Percentiles rank a stretch among this genome's conserved stretches.
phyloP scores from a whole-genome alignment of 2,888 invertebrate species.

The Napeogenes inachia region DNA sequence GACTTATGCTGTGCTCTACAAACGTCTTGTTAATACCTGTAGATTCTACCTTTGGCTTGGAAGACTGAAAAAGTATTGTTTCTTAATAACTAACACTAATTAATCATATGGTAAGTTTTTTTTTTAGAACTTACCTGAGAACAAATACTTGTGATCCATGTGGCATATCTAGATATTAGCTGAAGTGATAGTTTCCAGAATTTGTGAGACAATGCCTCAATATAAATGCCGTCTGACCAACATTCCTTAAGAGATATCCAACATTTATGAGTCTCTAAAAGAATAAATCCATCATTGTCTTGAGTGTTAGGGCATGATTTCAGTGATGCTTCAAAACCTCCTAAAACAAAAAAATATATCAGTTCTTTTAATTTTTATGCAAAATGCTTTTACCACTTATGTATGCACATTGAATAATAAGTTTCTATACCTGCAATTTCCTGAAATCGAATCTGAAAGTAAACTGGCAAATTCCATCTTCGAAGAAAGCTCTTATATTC shows the following conservation, averaged over 20 bases:
- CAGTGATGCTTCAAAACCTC: slow-evolving; percentile 61
- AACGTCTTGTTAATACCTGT: slow-evolving; percentile 54
- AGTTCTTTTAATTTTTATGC: no score
- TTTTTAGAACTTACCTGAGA: slow-evolving; percentile 50
- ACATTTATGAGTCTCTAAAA: slow-evolving; percentile 69
- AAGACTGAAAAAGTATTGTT: slow-evolving; percentile 44
- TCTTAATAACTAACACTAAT: no score
- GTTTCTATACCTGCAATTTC: slow-evolving; percentile 85
- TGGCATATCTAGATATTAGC: slow-evolving; percentile 86
- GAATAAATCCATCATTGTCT: slow-evolving; percentile 57
- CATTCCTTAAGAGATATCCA: slow-evolving; percentile 76
- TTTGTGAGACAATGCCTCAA: slow-evolving; percentile 86
- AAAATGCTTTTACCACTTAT: background rate
- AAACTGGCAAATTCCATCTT: slow-evolving; percentile 97
- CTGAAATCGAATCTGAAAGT: slow-evolving; percentile 96
- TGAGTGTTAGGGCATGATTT: slow-evolving; percentile 50
- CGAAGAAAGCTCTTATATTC: slow-evolving; percentile 88
- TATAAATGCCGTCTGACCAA: slow-evolving; percentile 88
- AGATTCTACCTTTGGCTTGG: slow-evolving; percentile 48
- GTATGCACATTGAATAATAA: background rate
- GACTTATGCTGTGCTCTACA: slow-evolving; percentile 60
- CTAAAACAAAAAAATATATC: slow-evolving; percentile 36
- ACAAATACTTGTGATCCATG: slow-evolving; percentile 79
- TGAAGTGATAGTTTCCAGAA: slow-evolving; percentile 94
- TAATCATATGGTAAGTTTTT: background rate